phyloP scores from a whole-genome alignment of 2,797 vertebrate genomes.

The Linurgus olivaceus region DNA sequence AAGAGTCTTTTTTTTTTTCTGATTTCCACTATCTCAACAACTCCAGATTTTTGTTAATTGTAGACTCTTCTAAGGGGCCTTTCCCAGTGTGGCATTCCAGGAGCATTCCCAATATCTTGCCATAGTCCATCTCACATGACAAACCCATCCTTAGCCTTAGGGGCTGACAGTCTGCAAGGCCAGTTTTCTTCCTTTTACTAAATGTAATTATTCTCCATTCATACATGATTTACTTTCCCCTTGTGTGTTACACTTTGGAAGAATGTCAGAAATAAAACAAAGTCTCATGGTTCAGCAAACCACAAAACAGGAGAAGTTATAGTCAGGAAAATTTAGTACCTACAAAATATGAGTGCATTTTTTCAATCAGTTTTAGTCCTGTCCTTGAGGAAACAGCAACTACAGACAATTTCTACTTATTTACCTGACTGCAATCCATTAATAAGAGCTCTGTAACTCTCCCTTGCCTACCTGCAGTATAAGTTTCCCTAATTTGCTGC shows the following conservation, averaged over 20 bases:
- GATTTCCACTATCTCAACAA: not conserved
- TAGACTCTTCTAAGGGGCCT: not conserved
- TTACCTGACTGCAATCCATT: not conserved
- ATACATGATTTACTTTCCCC: not conserved
- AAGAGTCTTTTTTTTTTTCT: not conserved
- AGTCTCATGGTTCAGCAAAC: not conserved
- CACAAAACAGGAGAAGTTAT: not conserved
- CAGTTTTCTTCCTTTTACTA: not conserved
- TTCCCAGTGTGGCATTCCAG: not conserved
- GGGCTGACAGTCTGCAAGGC: not conserved
- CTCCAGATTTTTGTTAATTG: not conserved
- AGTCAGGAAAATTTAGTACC: not conserved
- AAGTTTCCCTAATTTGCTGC: not conserved
- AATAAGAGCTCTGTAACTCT: not conserved
- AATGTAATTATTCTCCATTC: not conserved
- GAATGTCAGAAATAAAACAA: not conserved
- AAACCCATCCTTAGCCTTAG: not conserved
- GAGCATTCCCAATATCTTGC: not conserved
- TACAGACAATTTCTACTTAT: not conserved
- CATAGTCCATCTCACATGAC: not conserved
- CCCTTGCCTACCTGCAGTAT: not conserved
- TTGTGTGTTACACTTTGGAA: not conserved
- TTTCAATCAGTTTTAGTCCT: not conserved
- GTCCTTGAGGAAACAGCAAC: not conserved
- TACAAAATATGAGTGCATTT: not conserved